Evolutionary conservation across 2,888 invertebrate species (phyloP), one percentile per base, ranked within the genome.

Genomic region (Xestia sexstrigata): DNA sequence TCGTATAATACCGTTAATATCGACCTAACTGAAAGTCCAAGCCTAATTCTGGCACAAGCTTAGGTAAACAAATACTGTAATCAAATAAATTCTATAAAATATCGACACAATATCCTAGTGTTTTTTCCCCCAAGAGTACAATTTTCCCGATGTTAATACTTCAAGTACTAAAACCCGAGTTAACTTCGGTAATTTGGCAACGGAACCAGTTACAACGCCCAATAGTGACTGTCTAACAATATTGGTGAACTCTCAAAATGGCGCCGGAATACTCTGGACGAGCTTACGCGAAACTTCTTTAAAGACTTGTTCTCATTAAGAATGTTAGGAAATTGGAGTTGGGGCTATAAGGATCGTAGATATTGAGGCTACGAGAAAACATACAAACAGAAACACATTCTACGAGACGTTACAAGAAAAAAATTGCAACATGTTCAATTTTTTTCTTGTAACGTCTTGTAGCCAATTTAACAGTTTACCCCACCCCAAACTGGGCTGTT

Each of bases 151-250:
- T 65, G 65, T 69, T 66, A 66, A 62, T 71, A 74, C 55, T 66
- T 69, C 23, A 47, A 68, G 72, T 68, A 66, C 55, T 58, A 70
- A 74, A 42, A 39, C 62, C 63, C 35, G 20, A 47, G 63, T 74
- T 79, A 79, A 87, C 71, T 84, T 87, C 65, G 30, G 87, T 84
- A 79, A 83, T 83, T 83, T 87, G 85, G 87, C 87, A 84, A 23
- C 58, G 49, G 62, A 63, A 74, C 62, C 69, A 70, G 81, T 79
- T 74, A 83, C 67, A 68, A 78, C 47, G 55, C 80, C 66, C 87
- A 74, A 42, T 72, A 74, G 65, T 67, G 62, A 47, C 45, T 70
- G 71, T 74, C 84, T 72, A 62, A 74, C 80, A 74, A 67, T 84
- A 84, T 79, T 79, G 62, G 74, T 74, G 80, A 84, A 72, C 62